Evolutionary conservation across 2,113 vertebrate genomes (phyloP), one percentile per base, ranked within the genome.

Genomic region (Neofelis nebulosa): DNA sequence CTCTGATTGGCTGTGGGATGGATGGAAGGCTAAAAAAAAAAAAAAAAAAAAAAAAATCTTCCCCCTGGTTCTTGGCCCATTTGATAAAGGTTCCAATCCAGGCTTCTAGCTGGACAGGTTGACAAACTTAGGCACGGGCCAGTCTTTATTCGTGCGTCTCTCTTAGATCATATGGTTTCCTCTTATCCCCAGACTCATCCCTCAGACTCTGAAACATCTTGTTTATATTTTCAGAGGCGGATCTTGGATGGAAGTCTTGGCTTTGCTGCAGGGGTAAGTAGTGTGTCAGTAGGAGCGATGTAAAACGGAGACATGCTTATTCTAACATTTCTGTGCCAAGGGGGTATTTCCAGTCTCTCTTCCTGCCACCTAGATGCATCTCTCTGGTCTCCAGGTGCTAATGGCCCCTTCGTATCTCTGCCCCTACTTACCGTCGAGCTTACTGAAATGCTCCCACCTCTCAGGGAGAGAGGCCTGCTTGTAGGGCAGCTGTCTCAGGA

Each of bases 191-290:
- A 66, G 50, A 80, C 31, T 21, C 3, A 1, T 25, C 41, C 76
- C 27, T 91, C 23, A 33, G 92, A 76, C 55, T 86, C 52, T 18
- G 38, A 84, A 93, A 55, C 15, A n/a, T 7, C 91, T 95, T 81
- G 29, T 97, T 96, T 97, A 93, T 81, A 50, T 95, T 98, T 99
- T 66, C 98, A 99, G 99, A 99, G 99, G 97, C 98, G 98, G 93
- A 99, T 99, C 95, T 98, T 99, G 65, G 99, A 99, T 98, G 99
- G 99, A 92, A 99, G 99, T 98, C 98, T 99, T 79, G 99, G 99
- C 92, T 99, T 99, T 45, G 99, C 99, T 0, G 99, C 99, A 0
- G 99, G 99, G 99, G 99, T 99, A 94, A 99, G 99, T 99, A 69
- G 66, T n/a, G 0, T 13, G 13, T 52, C 45, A 8, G 52, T 2